Conservation (phyloP, 2,888 invertebrate species). For the Sminthurinus aureus region DNA sequence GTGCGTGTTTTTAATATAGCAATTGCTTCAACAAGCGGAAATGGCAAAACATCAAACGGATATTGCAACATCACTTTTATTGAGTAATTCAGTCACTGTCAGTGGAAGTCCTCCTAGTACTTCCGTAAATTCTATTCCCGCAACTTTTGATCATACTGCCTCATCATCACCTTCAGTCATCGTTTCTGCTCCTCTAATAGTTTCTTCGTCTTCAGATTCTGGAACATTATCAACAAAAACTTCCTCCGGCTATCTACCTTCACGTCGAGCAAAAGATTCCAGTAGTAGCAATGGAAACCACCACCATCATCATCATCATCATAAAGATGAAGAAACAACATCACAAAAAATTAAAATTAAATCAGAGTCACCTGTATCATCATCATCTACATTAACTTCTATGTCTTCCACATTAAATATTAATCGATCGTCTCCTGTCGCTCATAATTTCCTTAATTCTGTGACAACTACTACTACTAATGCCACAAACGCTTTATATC, state of each 20-base stretch:
- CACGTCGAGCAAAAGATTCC: background rate
- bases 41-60: constrained; percentile 56
- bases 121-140: background rate
- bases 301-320: background rate
- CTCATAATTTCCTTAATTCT: background rate
- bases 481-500: background rate
- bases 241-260: background rate
- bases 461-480: background rate
- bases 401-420: background rate
- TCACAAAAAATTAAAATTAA: background rate
- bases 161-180: background rate
- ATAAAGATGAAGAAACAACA: constrained; percentile 1
- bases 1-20: constrained; percentile 26
- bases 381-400: background rate
- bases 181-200: background rate
- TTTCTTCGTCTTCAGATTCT: background rate
- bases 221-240: background rate
- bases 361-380: background rate
- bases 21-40: constrained; percentile 56
- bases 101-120: background rate
- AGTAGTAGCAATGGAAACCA: background rate
- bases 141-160: background rate
- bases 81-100: background rate
- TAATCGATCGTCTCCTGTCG: no score
- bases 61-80: constrained; percentile 41